phyloP scores from a whole-genome alignment of 2,113 vertebrate genomes.

The Redunca redunca region DNA sequence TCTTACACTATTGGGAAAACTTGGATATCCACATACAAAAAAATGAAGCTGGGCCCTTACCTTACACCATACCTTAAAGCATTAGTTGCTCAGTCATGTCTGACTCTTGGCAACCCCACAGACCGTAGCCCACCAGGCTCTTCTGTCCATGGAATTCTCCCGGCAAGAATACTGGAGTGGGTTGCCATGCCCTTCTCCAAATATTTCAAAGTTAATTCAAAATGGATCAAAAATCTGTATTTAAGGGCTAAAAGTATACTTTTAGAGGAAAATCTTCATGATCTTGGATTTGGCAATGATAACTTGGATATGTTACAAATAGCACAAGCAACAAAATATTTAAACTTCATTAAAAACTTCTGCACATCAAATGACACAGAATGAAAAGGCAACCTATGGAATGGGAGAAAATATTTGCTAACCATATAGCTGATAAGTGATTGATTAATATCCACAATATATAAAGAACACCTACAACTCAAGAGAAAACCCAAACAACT shows the following conservation, averaged over 20 bases:
- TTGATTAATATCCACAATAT: not conserved
- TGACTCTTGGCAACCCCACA: not conserved
- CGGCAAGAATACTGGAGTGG: not conserved
- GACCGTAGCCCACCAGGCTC: not conserved
- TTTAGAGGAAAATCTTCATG: not conserved
- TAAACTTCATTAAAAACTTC: not conserved
- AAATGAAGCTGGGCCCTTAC: not conserved
- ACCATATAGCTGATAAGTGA: not conserved
- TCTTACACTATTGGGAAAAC: not conserved
- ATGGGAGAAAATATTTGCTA: not conserved
- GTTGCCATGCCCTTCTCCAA: not conserved
- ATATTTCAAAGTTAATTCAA: not conserved
- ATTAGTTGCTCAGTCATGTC: fast-evolving
- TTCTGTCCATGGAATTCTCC: not conserved
- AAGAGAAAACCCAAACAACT: not conserved
- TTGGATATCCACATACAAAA: not conserved
- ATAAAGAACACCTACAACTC: not conserved
- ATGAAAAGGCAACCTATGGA: not conserved
- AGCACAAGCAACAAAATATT: not conserved
- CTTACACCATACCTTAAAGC: not conserved
- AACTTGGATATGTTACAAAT: not conserved
- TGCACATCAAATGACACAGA: not conserved
- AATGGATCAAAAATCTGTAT: not conserved
- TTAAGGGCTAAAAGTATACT: not conserved
- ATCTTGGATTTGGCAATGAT: not conserved